Evolutionary conservation across 2,888 invertebrate genomes (phyloP).

Genomic region (Cantharis flavilabris): DNA sequence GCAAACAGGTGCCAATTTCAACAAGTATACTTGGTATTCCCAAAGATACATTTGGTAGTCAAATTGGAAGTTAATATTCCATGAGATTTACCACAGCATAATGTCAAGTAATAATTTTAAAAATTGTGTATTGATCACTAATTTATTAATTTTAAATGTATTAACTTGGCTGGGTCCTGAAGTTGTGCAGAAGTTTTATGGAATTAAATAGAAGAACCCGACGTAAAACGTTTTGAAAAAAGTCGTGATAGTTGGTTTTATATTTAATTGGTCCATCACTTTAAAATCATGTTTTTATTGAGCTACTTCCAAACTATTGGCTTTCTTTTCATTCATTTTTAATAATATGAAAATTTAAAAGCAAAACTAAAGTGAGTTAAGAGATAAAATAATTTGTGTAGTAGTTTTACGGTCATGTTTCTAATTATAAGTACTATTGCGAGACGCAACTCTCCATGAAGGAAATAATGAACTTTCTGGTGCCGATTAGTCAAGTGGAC

Average conservation of each 20-base stretch:
- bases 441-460: neutral
- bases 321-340: no score
- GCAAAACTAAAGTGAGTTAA: no score
- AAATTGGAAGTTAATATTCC: neutral
- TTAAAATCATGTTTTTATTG: neutral
- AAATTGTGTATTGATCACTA: neutral
- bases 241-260: neutral
- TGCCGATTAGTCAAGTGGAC: neutral
- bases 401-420: neutral
- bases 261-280: neutral
- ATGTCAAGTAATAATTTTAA: neutral
- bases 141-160: no score
- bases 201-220: no score
- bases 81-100: neutral
- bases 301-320: no score
- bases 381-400: no score
- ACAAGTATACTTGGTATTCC: neutral
- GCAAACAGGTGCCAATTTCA: neutral
- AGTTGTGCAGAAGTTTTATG: no score
- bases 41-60: neutral
- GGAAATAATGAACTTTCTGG: neutral
- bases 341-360: no score
- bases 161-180: no score
- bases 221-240: neutral
- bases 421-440: neutral